Evolutionary conservation across 2,888 invertebrate genomes (phyloP).

Genomic region (Ennomos erosarius): DNA sequence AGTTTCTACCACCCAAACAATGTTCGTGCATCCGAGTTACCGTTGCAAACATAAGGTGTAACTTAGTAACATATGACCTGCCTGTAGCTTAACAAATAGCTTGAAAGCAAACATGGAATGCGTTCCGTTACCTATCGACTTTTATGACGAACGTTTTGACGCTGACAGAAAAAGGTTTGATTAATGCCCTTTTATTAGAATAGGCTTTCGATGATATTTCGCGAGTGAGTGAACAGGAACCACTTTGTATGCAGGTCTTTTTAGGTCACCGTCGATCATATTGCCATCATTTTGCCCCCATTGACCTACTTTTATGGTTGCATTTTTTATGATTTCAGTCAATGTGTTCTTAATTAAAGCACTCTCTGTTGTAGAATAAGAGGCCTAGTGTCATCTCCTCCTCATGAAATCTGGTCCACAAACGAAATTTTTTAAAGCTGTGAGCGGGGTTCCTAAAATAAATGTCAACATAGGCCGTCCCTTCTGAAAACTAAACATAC

Average conservation of each 20-base stretch:
- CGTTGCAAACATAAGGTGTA: constrained; percentile 25
- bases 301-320: no score
- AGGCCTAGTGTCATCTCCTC: no score
- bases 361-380: no score
- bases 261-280: no score
- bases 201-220: constrained; percentile 33
- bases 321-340: no score
- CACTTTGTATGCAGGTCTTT: not conserved
- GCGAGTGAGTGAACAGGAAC: constrained; percentile 3
- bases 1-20: constrained; percentile 20
- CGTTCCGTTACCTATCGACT: constrained; percentile 20
- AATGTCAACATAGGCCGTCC: no score
- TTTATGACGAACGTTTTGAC: constrained; percentile 38
- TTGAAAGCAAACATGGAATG: constrained; percentile 20
- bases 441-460: no score
- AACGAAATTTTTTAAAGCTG: no score
- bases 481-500: no score
- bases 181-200: constrained; percentile 32
- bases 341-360: no score
- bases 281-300: no score
- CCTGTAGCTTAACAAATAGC: constrained; percentile 38
- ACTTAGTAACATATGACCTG: constrained; percentile 35
- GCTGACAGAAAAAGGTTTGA: constrained; percentile 39
- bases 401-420: no score
- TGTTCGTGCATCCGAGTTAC: constrained; percentile 29